phyloP scores from a whole-genome alignment of 2,113 vertebrate genomes.

The Acanthochromis polyacanthus region DNA sequence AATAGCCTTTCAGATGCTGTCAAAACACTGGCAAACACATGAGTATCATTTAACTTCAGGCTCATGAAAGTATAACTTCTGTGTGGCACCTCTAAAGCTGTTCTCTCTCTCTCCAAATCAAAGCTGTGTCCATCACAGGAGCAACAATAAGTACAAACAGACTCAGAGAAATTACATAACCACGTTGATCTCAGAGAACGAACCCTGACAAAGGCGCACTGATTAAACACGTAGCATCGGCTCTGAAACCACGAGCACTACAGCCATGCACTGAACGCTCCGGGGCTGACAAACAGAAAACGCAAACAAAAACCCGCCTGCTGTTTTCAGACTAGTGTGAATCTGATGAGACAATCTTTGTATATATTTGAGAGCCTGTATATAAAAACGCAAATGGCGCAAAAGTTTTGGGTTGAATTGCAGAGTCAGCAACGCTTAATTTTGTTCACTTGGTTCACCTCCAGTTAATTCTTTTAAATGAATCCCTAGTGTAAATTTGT shows the following conservation, averaged over 20 bases:
- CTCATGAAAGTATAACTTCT: background rate
- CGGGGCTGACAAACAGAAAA: background rate
- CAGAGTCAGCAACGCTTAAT: too few relatives aligned
- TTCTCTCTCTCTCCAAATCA: conserved; percentile 1
- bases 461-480: background rate
- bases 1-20: conserved; percentile 1
- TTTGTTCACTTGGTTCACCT: background rate
- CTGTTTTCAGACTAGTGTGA: background rate
- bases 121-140: background rate
- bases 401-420: too few relatives aligned
- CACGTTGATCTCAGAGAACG: background rate
- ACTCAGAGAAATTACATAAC: conserved; percentile 20
- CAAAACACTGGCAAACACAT: background rate
- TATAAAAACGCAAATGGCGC: too few relatives aligned
- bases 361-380: too few relatives aligned
- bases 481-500: background rate
- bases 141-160: conserved; percentile 6
- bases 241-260: conserved; percentile 7
- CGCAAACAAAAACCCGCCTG: background rate
- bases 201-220: conserved; percentile 6
- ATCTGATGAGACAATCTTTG: too few relatives aligned
- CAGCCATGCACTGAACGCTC: background rate
- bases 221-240: conserved; percentile 9
- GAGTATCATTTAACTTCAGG: background rate
- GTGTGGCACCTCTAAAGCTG: background rate